Base-by-base conservation (phyloP, 2,113 vertebrate species). In the Passerina amoena region DNA sequence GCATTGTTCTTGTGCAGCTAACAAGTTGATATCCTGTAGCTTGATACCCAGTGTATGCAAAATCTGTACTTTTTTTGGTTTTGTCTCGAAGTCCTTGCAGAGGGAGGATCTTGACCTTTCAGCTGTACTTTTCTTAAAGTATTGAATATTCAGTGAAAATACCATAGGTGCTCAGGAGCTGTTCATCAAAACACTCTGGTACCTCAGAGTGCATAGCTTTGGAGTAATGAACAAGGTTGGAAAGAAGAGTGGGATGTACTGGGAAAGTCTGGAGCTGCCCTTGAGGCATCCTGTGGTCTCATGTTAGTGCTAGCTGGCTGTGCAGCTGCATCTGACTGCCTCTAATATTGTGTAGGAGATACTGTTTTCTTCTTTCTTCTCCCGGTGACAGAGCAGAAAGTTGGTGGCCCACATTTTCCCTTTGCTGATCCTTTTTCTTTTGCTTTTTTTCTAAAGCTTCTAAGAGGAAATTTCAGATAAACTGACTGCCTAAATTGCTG, bases 221-320 rank as follows among this genome's bases (percentile, higher is more conserved):
- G 53, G 71, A 44, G 42, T 56, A 47, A 27, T 61, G 33, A 53
- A 42, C 44, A 66, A 27, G 4, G 8, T 24, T 5, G 7, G 27
- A 15, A 70, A n/a, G 50, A 64, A 38, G 45, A 61, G n/a, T 15
- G 40, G 21, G 3, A 0, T 56, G 38, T 45, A 5, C 28, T 8
- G 20, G 76, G 48, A 51, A 42, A 35, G 30, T 44, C 53, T 82
- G 71, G n/a, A 31, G 14, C 2, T 1, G 51, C 22, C 65, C 14
- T 40, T 45, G 28, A n/a, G 51, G 38, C 10, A 45, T 57, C 2
- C 35, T 85, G 66, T 79, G 31, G 17, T 79, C n/a, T 90, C 19
- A 0, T 0, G 0, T n/a, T 82, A 45, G 25, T 35, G 18, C 21
- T 31, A 51, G 30, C 59, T 69, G 48, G 8, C 37, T 31, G 40